These are phyloP conservation scores for Atethmia centrago DNA, from an alignment of 2,888 invertebrate genomes.

Conservation along the genomic window DNA sequence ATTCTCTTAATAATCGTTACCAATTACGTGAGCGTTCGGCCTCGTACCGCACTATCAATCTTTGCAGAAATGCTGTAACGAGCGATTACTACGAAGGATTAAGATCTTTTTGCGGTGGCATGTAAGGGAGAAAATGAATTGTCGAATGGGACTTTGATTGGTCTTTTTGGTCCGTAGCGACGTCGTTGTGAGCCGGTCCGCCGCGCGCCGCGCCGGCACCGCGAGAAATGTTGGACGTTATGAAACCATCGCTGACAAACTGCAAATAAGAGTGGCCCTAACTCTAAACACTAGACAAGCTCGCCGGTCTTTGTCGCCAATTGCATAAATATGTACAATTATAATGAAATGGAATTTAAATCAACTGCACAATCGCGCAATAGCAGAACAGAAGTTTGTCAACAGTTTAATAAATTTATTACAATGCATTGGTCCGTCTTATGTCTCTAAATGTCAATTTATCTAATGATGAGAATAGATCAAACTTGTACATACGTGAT, in stretches of 20 bases:
- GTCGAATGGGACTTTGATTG: conserved; percentile 77
- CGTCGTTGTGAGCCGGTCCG: conserved; percentile 73
- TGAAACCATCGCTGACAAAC: conserved; percentile 82
- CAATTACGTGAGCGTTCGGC: conserved; percentile 87
- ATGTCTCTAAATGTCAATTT: conserved; percentile 1
- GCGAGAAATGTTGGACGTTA: conserved; percentile 80
- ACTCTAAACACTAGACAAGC: conserved; percentile 51
- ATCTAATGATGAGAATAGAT: conserved; percentile 19
- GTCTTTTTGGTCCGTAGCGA: conserved; percentile 70
- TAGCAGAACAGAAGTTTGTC: conserved; percentile 24
- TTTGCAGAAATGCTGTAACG: conserved; percentile 76
- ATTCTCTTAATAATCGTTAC: conserved; percentile 87
- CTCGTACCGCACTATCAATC: conserved; percentile 80
- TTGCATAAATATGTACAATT: conserved; percentile 40
- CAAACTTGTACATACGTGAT: conserved; percentile 8
- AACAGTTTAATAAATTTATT: conserved; percentile 22
- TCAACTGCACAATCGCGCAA: conserved; percentile 35
- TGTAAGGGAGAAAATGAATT: conserved; percentile 83
- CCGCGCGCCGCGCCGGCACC: conserved; percentile 68
- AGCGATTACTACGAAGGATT: conserved; percentile 78
- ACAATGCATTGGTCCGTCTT: conserved; percentile 15
- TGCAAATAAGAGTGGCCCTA: conserved; percentile 59
- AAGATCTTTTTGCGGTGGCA: conserved; percentile 81
- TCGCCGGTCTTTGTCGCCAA: conserved; percentile 44
- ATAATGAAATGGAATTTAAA: conserved; percentile 45